A percentile compares a stretch with the other conserved stretches of the same genome.
Conservation (phyloP, 2,888 invertebrate species). For the Ichneumoninae sp. region DNA sequence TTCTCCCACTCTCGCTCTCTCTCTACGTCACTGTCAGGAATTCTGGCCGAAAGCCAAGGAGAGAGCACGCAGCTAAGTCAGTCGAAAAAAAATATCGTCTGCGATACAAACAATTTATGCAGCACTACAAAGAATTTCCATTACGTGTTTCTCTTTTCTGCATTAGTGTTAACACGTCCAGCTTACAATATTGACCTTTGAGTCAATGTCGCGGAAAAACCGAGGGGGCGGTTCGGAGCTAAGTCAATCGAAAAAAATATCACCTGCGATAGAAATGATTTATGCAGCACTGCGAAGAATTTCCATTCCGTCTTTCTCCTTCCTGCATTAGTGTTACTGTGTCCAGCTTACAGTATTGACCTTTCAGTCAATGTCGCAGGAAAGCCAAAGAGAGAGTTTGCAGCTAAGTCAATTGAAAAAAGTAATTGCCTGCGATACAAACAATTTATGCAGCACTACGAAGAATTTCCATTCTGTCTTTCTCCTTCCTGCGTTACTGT, state of each 20-base stretch:
- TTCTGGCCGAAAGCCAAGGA: constrained; percentile 58
- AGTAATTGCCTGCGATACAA: no score
- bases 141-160: no score
- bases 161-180: no score
- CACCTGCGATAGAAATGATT: no score
- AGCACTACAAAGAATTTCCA: background rate
- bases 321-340: no score
- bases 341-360: no score
- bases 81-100: background rate
- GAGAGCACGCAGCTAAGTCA: constrained; percentile 60
- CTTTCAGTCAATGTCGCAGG: background rate
- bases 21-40: background rate
- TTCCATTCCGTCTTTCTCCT: no score
- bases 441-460: no score
- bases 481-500: no score
- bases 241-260: constrained; percentile 38
- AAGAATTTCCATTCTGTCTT: no score
- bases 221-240: constrained; percentile 58
- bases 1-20: background rate
- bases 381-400: constrained; percentile 58
- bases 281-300: no score
- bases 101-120: background rate
- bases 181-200: no score
- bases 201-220: background rate
- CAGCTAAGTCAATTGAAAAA: constrained; percentile 47